A percentile compares a stretch with the other conserved stretches of the same genome.
Evolutionary conservation across 2,888 invertebrate genomes (phyloP).

Genomic region (Phania funesta): DNA sequence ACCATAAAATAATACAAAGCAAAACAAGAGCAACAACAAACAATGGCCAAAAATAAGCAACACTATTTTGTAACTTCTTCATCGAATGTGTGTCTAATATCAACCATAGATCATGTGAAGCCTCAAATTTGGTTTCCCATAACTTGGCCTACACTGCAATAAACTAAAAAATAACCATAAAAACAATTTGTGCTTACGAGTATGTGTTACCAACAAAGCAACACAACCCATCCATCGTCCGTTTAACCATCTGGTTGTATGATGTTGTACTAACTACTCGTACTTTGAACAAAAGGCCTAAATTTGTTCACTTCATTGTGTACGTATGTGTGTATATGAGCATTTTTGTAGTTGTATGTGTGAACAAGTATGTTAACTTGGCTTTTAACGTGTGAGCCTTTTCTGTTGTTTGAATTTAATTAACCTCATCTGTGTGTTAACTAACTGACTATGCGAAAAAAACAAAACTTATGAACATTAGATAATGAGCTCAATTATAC

Average conservation of each 20-base stretch:
- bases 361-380: slow-evolving; percentile 34
- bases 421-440: slow-evolving; percentile 55
- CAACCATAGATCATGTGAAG: slow-evolving; percentile 57
- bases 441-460: slow-evolving; percentile 15
- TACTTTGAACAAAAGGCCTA: slow-evolving; percentile 43
- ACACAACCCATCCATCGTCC: not conserved
- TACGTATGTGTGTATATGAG: not conserved
- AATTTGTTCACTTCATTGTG: slow-evolving; percentile 4
- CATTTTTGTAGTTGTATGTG: no score
- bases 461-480: slow-evolving; percentile 3
- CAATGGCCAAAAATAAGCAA: slow-evolving; percentile 24
- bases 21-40: slow-evolving; percentile 25
- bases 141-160: slow-evolving; percentile 49
- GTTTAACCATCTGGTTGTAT: not conserved
- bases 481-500: slow-evolving; percentile 14
- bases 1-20: no score
- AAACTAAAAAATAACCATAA: not conserved
- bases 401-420: slow-evolving; percentile 59
- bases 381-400: slow-evolving; percentile 20
- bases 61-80: slow-evolving; percentile 24
- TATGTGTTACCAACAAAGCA: slow-evolving; percentile 11
- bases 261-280: slow-evolving; percentile 18
- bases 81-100: slow-evolving; percentile 29
- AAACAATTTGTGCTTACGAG: slow-evolving; percentile 17
- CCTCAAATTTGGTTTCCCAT: slow-evolving; percentile 56